A percentile compares a stretch with the other conserved stretches of the same genome.
Conservation (phyloP, 30 jellyfish, hydroid and myxozoan species). For the Chrysaora quinquecirrha region DNA sequence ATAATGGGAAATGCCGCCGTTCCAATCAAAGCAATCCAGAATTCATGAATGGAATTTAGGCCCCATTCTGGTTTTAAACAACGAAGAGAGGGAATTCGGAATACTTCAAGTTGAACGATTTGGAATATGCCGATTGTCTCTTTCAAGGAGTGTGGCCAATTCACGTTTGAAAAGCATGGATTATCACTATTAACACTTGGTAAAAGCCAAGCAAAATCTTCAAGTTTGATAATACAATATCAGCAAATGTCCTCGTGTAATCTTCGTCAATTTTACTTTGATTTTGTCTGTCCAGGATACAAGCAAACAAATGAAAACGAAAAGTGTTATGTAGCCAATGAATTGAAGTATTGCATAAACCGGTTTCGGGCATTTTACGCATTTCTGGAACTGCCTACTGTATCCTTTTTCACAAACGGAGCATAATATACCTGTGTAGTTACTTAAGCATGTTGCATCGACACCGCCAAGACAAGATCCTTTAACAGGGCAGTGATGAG, state of each 20-base stretch:
- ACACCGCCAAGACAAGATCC: constrained; percentile 66
- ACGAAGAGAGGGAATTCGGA: constrained; percentile 47
- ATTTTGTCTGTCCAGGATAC: constrained; percentile 54
- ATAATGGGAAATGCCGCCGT: constrained; percentile 41
- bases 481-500: constrained; percentile 45
- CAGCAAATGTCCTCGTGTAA: constrained; percentile 46
- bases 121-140: neutral
- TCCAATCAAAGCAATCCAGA: constrained; percentile 28
- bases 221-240: constrained; percentile 41
- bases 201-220: constrained; percentile 57
- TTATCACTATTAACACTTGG: constrained; percentile 20
- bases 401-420: constrained; percentile 49
- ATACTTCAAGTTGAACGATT: constrained; percentile 34
- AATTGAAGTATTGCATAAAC: constrained; percentile 7
- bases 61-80: constrained; percentile 48
- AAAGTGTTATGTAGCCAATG: constrained; percentile 15
- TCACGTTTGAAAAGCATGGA: constrained; percentile 20
- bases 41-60: constrained; percentile 22
- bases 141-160: constrained; percentile 46
- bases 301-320: constrained; percentile 27
- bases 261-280: neutral
- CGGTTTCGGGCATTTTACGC: constrained; percentile 47
- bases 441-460: constrained; percentile 23
- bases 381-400: constrained; percentile 30
- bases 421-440: constrained; percentile 61